Base-by-base conservation (phyloP, 2,797 vertebrate species). In the Vespertilio murinus region DNA sequence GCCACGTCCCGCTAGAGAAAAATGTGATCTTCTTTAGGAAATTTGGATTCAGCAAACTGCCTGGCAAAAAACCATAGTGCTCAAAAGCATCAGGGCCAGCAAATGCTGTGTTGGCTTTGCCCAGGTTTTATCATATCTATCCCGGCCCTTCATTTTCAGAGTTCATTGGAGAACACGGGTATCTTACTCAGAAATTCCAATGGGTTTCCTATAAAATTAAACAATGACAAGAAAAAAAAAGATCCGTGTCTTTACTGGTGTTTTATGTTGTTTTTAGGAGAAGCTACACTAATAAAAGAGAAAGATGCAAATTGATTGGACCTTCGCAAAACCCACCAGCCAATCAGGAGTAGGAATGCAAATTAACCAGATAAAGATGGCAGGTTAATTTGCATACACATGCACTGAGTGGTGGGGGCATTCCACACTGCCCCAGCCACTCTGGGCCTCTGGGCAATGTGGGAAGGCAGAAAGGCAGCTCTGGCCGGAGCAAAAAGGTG, bases 11-110 rank as follows among this genome's bases (percentile, higher is more conserved):
- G 59, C 67, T 79, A 93, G 71, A 83, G 93, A 93, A 89, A 81
- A 81, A 80, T 80, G 65, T 67, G 70, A 71, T 87, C 81, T 91
- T 91, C 73, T 91, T 28, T 20, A 28, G 93, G 75, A 91, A 96
- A 75, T 52, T 45, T 25, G 16, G 71, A 94, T 52, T 42, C 78
- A 59, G 52, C 64, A 74, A 85, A 71, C 69, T 83, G 54, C 64
- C 77, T 78, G 75, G 70, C 77, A 84, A 74, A 74, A 92, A 84
- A 33, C 30, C 38, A 2, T 8, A 22, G 17, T 28, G 61, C 47
- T 4, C 65, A 77, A 95, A 95, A 0, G 0, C 17, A 77, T 8
- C 0, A 9, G 61, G 79, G 71, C 67, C 84, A 94, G 28, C 47
- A 65, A 70, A 65, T 85, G 25, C 23, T 71, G 59, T 30, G 20